Conservation (phyloP, 2,888 invertebrate genomes). For the Siphonodentalium dalli region DNA sequence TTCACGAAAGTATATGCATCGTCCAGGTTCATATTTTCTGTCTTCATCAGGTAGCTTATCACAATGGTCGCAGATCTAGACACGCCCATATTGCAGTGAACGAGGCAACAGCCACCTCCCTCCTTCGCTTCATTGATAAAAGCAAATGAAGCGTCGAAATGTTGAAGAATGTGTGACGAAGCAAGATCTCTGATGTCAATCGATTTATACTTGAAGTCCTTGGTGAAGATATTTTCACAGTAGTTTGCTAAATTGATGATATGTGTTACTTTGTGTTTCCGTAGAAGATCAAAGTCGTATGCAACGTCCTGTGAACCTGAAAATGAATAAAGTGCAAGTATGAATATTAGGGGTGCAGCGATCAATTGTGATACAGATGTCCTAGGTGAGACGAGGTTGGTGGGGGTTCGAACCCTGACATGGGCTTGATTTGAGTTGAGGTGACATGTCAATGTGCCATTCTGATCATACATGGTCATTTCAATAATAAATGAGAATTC, state of each 20-base stretch:
- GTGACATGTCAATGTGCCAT: too few relatives aligned
- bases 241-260: constrained; percentile 76
- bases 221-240: constrained; percentile 59
- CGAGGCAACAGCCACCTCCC: constrained; percentile 72
- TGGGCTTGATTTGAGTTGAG: too few relatives aligned
- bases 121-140: constrained; percentile 72
- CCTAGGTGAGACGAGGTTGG: too few relatives aligned
- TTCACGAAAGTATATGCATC: constrained; percentile 77
- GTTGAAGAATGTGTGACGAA: constrained; percentile 48
- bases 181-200: constrained; percentile 70
- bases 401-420: neutral
- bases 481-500: too few relatives aligned
- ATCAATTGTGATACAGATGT: too few relatives aligned
- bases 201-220: constrained; percentile 69
- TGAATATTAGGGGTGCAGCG: neutral
- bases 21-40: constrained; percentile 69
- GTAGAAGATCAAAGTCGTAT: constrained; percentile 70
- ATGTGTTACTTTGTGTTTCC: constrained; percentile 72
- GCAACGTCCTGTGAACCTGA: constrained; percentile 89
- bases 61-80: constrained; percentile 83
- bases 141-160: constrained; percentile 68
- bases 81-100: constrained; percentile 93
- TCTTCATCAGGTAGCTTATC: constrained; percentile 80
- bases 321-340: constrained; percentile 6
- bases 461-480: too few relatives aligned